Evolutionary conservation across 2,888 invertebrate species (phyloP).

Genomic region (Merodon equestris): DNA sequence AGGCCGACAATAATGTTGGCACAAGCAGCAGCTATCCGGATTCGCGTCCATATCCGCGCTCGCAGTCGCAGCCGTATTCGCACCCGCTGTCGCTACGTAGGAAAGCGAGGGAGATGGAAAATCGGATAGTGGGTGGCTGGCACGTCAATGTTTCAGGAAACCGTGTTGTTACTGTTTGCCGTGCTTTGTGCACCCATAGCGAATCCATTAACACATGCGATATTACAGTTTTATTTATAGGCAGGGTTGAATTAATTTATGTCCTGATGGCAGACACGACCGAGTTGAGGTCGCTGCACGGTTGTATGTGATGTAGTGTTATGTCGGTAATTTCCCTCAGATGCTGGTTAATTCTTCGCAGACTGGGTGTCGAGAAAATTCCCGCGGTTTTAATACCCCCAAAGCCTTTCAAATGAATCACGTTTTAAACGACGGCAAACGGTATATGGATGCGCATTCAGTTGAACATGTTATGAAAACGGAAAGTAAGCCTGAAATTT

Average conservation of each 20-base stretch:
- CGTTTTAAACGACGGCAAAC: too few relatives aligned
- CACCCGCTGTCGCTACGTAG: slow-evolving; percentile 15
- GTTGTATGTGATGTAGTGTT: slow-evolving; percentile 14
- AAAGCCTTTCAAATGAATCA: too few relatives aligned
- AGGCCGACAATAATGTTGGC: slow-evolving; percentile 7
- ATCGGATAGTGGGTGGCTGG: slow-evolving; percentile 3
- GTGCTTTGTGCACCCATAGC: slow-evolving; percentile 22
- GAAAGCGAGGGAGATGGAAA: not conserved
- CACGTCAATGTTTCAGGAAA: slow-evolving; percentile 9
- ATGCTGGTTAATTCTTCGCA: slow-evolving; percentile 13
- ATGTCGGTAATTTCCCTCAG: slow-evolving; percentile 26
- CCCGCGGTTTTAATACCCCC: too few relatives aligned
- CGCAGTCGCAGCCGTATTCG: not conserved
- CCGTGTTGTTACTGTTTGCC: slow-evolving; percentile 12
- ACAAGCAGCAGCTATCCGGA: not conserved
- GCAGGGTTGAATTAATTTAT: slow-evolving; percentile 35
- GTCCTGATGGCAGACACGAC: slow-evolving; percentile 34
- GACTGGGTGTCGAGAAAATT: not conserved
- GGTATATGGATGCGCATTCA: too few relatives aligned
- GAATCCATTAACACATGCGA: slow-evolving; percentile 47
- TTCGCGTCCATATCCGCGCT: too few relatives aligned
- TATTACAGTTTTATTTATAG: slow-evolving; percentile 38
- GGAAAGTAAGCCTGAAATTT: too few relatives aligned
- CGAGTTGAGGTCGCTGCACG: slow-evolving; percentile 17
- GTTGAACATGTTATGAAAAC: not conserved